Base-by-base conservation (phyloP, 2,888 invertebrate species). In the Drosophila mayaguana region DNA sequence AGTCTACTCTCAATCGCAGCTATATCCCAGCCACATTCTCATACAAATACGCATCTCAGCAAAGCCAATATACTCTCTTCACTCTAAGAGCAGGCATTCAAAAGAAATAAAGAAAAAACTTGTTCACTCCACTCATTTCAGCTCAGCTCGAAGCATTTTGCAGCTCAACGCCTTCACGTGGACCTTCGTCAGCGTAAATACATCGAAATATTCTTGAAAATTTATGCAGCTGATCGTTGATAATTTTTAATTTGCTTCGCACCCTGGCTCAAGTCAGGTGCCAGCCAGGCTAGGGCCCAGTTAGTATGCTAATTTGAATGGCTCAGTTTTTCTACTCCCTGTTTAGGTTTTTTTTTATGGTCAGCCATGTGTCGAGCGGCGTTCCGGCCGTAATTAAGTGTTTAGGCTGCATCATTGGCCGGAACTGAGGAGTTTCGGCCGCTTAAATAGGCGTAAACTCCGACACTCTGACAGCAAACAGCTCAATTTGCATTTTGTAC, bases 401-500 rank as follows among this genome's bases (percentile, higher is more conserved):
- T 83, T 88, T 83, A 89, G 83, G 72, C 78, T 75, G 74, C 72
- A 62, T 76, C 72, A 77, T 63, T 76, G 68, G 68, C 68, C 68
- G 70, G 51, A 65, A 63, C 70, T 63, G 18, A 61, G 68, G 42
- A 54, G 46, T 78, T 72, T 22, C 12, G 63, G 67, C 42, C 74
- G 72, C 68, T 63, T 80, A 86, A 82, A 74, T 64, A 80, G 86
- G 81, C 87, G 84, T 80, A 70, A 81, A 83, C 75, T 74, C 77
- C 56, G 18, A 42, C 42, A 3, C 28, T 28, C 67, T 43, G 46
- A 51, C 60, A 67, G 60, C 65, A 72, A 81, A 81, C 80, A 81
- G 69, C 83, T 88, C 89, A 81, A 90, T 90, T 90, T 90, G 82
- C 90, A 91, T 90, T 86, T 87, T 76, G 88, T 91, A 83, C 20